Evolutionary conservation across 2,113 vertebrate genomes (phyloP), one percentile per base, ranked within the genome.

Genomic region (Cinclus cinclus): DNA sequence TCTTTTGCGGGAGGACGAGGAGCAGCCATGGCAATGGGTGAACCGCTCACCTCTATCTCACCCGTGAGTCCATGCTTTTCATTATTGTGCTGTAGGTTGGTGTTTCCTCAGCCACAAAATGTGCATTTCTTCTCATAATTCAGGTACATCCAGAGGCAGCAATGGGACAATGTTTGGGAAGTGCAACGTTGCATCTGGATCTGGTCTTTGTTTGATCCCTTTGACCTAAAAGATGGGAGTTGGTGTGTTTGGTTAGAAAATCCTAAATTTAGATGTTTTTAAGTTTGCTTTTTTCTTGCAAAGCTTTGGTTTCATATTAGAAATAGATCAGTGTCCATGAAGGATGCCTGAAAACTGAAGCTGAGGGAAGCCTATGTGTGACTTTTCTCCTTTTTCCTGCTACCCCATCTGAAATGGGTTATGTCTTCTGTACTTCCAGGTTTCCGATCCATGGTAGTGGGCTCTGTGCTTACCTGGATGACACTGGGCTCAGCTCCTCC

Each of bases 11-110:
- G 55, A 82, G 25, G 46, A 64, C 2, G 46, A 82, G 46, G 55
- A 60, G 41, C 79, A 78, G 4, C 65, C 90, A 0, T 95, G 92
- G 95, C 23, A 37, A 5, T 95, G 95, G 95, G 65, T 88, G 60
- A 88, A 88, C 41, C 8, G 0, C 27, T 88, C 79, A 0, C 65
- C 0, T n/a, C 16, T 74, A 0, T 65, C 87, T 25, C 79, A 16
- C 13, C 41, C 5, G 95, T 94, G 75, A 92, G 92, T 84, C 37
- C 4, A 4, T 6, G 14, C 4, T 70, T 55, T 33, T 19, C 27
- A 6, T 30, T 25, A 1, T 35, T 13, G 9, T 1, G 5, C 13
- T 7, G 3, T 6, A 8, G 30, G 23, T 4, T n/a, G 59, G 11
- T 17, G 27, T 58, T 84, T 84, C 35, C 44, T 79, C 42, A 25